phyloP scores from a whole-genome alignment of 1,140 invertebrate species.

The Eriocheir sinensis region DNA sequence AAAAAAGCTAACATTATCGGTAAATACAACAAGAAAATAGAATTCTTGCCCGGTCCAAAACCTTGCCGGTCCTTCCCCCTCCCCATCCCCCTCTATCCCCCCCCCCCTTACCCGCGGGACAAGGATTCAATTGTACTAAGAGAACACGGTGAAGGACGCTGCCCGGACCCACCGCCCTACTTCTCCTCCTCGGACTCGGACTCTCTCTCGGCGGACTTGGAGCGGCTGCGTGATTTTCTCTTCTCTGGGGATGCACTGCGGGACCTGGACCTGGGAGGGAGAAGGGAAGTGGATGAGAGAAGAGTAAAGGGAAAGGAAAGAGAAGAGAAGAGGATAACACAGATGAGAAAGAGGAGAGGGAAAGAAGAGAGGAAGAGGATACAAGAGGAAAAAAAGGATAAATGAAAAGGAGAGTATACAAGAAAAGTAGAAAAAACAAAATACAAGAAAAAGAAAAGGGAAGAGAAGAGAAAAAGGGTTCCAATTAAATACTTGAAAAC shows the following conservation, averaged over 20 bases:
- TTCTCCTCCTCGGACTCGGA: conserved; percentile 69
- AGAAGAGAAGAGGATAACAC: not conserved
- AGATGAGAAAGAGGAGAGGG: not conserved
- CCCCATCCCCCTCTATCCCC: not conserved
- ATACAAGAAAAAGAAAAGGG: no score
- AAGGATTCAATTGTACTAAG: conserved; percentile 38
- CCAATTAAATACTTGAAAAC: no score
- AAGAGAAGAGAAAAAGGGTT: no score
- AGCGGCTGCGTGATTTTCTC: conserved; percentile 67
- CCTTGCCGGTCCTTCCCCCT: not conserved
- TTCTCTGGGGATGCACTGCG: conserved; percentile 66
- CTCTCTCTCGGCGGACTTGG: conserved; percentile 63
- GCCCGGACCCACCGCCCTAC: not conserved
- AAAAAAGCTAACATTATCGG: not conserved
- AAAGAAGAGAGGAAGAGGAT: no score
- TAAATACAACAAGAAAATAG: not conserved
- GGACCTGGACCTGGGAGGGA: conserved; percentile 55
- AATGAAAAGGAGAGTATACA: not conserved
- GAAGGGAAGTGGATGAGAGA: not conserved
- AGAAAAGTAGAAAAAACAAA: no score
- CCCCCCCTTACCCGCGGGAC: not conserved
- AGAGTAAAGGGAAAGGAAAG: not conserved
- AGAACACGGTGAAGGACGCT: not conserved
- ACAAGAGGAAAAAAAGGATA: not conserved
- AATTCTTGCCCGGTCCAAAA: not conserved